Base-by-base conservation (phyloP, 1,140 invertebrate genomes). In the Araneus ventricosus region DNA sequence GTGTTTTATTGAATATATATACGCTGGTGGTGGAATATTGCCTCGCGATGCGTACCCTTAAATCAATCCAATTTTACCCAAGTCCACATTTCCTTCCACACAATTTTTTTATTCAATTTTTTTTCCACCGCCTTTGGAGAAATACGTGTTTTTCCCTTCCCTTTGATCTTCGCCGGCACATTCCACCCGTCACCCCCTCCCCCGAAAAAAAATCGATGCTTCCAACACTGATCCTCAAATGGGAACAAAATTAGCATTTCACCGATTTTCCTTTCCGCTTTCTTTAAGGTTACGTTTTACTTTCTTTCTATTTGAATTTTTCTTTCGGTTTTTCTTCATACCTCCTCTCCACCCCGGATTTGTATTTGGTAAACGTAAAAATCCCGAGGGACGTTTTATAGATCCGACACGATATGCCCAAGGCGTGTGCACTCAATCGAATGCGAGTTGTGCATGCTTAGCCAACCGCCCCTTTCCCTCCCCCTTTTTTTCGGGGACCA, bases 1-100 rank as follows among this genome's bases (percentile, higher is more conserved):
- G 70, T 75, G 70, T 75, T 75, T 75, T 75, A 75, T 75, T 75
- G 70, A 75, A 75, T 75, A 75, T 75, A 75, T 75, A 75, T 75
- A 75, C 70, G 17, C 70, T 37, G 70, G 30, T 37, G 70, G 30
- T 75, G 70, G 70, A 75, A 75, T 75, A 75, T 75, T 75, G 70
- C 30, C 20, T 75, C 30, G 30, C 34, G 70, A 75, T 75, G 70
- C 70, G 20, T 75, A 20, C 27, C 70, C 30, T 75, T 37, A 75
- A 75, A 75, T 75, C 70, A 75, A 75, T 75, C 70, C 70, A 75
- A 75, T 75, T 75, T 75, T 75, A 75, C 70, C 70, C 34, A 75
- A 75, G 70, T 75, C 70, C 70, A 75, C 70, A 75, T 75, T 75
- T 75, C 30, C 70, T 75, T 75, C 20, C 30, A 63, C 4, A 75